Conservation (phyloP, 2,888 invertebrate species). For the Netelia virgata region DNA sequence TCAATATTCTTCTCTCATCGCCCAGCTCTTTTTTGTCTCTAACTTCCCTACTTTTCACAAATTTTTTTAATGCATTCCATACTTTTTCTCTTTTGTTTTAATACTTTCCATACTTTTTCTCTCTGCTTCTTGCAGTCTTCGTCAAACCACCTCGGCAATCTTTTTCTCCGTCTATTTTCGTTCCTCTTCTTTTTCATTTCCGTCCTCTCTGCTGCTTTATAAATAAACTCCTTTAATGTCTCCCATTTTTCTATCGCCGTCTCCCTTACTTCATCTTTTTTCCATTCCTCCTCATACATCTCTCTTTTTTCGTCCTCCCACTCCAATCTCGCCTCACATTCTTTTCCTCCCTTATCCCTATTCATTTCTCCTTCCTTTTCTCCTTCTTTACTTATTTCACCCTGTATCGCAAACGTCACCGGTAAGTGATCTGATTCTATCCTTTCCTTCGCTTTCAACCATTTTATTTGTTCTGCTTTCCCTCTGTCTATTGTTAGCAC, state of each 20-base stretch:
- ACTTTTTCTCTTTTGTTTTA: too few relatives aligned
- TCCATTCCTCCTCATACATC: background rate
- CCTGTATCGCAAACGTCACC: background rate
- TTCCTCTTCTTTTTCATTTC: too few relatives aligned
- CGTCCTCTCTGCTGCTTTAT: background rate
- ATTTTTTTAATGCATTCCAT: background rate
- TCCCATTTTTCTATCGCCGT: background rate
- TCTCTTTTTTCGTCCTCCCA: background rate
- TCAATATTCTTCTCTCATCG: too few relatives aligned
- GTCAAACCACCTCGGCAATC: too few relatives aligned
- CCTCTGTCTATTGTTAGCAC: background rate
- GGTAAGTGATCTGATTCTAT: slow-evolving; percentile 45
- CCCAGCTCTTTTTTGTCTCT: too few relatives aligned
- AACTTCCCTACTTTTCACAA: background rate
- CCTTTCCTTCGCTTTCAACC: slow-evolving; percentile 5
- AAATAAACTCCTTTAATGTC: background rate
- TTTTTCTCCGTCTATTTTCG: too few relatives aligned
- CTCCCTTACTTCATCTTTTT: background rate
- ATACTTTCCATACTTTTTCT: background rate
- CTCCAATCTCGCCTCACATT: background rate
- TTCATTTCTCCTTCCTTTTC: background rate
- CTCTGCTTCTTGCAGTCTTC: too few relatives aligned
- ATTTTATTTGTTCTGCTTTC: slow-evolving; percentile 3
- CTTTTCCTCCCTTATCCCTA: background rate
- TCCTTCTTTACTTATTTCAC: background rate